Evolutionary conservation across 2,113 vertebrate species (phyloP), one percentile per base, ranked within the genome.

Genomic region (Patagioenas fasciata): DNA sequence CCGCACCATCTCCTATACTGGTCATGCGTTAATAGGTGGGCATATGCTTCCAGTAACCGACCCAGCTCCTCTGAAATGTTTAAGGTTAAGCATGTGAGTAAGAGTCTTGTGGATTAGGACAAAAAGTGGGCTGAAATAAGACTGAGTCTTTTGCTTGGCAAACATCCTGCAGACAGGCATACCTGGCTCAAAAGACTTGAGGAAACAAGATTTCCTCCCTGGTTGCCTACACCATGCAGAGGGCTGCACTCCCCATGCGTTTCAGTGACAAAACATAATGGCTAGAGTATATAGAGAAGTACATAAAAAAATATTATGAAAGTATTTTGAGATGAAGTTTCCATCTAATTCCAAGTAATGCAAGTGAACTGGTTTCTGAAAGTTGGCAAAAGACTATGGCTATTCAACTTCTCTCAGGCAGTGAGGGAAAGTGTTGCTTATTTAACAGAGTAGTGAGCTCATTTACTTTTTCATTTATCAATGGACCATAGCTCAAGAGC

Each of bases 391-490:
- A 83, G 64, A 38, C 61, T 66, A 50, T 62, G 66, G 57, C 66
- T 80, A 32, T 62, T 93, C 72, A 80, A 13, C 88, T 93, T 91
- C 72, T 86, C 64, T 88, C 42, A 62, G 75, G 51, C n/a, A 81
- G 82, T 11, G 44, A 86, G 38, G 47, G 67, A 77, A 19, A 93
- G 36, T 51, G 51, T 83, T 93, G 89, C 73, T 85, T 73, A 80
- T 93, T 94, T 93, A 80, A 94, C 60, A 86, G 56, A 84, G 51
- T 47, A 71, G 51, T 81, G 83, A 91, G 61, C 67, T 86, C 17
- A 7, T 81, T 80, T 66, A 74, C 23, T 94, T 92, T 70, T 58
- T 86, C 83, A 91, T 93, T 96, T 91, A 62, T 78, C 91, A 94
- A 34, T 80, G 77, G 81, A 32, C 78, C 42, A 61, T 74, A 95